phyloP scores from a whole-genome alignment of 2,113 vertebrate species.

The Zosterops japonicus region DNA sequence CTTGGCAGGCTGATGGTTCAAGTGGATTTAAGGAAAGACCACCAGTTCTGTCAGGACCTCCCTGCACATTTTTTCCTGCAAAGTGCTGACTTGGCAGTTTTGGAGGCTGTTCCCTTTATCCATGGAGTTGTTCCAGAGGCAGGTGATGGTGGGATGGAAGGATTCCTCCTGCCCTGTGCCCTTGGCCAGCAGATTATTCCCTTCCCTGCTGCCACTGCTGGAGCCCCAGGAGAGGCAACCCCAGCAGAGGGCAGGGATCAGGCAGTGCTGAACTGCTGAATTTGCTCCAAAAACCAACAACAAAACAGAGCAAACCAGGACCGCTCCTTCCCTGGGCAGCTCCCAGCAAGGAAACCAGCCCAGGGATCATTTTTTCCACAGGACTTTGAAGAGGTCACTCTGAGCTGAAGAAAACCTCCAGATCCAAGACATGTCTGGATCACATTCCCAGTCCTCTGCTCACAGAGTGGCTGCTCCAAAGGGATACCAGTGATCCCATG shows the following conservation, averaged over 20 bases:
- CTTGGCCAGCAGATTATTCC: neutral
- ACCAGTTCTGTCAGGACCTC: neutral
- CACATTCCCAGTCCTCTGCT: neutral
- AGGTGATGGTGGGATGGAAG: neutral
- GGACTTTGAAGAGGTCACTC: neutral
- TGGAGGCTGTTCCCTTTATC: neutral
- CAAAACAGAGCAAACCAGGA: neutral
- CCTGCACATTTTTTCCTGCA: fast-evolving
- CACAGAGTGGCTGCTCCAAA: neutral
- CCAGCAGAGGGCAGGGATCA: neutral
- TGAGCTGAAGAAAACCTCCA: neutral
- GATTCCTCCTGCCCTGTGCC: neutral
- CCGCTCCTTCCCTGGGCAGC: neutral
- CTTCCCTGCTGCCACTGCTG: neutral
- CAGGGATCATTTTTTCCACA: neutral
- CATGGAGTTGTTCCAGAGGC: fast-evolving
- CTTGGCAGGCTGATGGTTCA: neutral
- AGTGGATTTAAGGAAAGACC: neutral
- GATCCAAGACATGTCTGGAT: fast-evolving
- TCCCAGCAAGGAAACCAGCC: neutral
- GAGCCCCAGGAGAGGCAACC: neutral
- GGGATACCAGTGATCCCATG: fast-evolving
- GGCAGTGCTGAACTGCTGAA: neutral
- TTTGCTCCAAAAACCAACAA: neutral
- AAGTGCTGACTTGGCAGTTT: neutral